Conservation (phyloP, 2,888 invertebrate species). For the Bugulina stolonifera region DNA sequence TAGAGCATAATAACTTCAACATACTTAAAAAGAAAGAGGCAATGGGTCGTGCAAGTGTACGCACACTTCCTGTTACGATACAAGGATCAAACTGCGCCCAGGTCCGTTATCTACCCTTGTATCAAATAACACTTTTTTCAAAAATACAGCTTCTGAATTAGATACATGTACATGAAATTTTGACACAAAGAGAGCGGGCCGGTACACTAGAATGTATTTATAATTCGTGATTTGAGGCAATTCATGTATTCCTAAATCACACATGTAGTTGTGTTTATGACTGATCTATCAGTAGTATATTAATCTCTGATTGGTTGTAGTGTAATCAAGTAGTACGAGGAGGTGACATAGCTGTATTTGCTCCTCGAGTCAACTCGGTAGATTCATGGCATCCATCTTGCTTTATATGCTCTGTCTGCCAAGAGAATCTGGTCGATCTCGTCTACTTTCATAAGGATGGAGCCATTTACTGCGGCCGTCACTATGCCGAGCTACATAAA, state of each 20-base stretch:
- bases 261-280: too few species aligned
- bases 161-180: too few species aligned
- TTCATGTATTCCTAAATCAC: too few species aligned
- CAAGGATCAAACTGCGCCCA: slow-evolving; percentile 65
- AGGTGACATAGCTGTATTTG: slow-evolving; percentile 86
- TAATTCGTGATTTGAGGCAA: too few species aligned
- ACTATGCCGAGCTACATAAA: slow-evolving; percentile 93
- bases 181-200: too few species aligned
- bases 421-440: slow-evolving; percentile 89
- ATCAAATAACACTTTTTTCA: too few species aligned
- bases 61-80: slow-evolving; percentile 63
- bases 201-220: too few species aligned
- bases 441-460: slow-evolving; percentile 88
- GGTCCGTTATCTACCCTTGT: too few species aligned
- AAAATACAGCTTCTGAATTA: too few species aligned
- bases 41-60: slow-evolving; percentile 83
- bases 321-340: slow-evolving; percentile 61
- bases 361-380: slow-evolving; percentile 72
- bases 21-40: slow-evolving; percentile 90
- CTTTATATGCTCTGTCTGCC: slow-evolving; percentile 84
- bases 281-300: too few species aligned
- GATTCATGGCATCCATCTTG: slow-evolving; percentile 85
- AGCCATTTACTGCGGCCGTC: slow-evolving; percentile 86
- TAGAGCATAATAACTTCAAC: slow-evolving; percentile 85
- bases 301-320: too few species aligned